phyloP scores from a whole-genome alignment of 1,140 invertebrate genomes.

The Lineus longissimus region DNA sequence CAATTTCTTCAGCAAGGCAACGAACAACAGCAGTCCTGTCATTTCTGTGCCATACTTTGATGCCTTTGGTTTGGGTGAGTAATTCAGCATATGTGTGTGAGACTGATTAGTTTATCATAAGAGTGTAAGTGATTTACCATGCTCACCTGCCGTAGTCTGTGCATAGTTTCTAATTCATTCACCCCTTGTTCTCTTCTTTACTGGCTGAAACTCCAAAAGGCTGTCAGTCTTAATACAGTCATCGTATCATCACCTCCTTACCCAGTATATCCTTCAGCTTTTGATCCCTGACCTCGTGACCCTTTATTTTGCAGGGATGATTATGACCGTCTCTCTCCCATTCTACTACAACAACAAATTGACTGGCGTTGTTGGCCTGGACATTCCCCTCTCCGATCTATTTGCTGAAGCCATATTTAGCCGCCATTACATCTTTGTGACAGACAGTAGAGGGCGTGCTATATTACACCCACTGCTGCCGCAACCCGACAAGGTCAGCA shows the following conservation, averaged over 20 bases:
- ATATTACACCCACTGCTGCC: neutral
- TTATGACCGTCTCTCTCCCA: neutral
- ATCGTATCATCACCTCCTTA: too few species aligned
- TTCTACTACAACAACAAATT: neutral
- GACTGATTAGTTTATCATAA: too few species aligned
- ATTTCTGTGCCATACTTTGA: neutral
- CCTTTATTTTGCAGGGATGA: neutral
- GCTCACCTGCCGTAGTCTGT: too few species aligned
- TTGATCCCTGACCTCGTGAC: too few species aligned
- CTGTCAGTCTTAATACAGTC: too few species aligned
- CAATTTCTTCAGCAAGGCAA: slow-evolving; percentile 1
- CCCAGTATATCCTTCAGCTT: too few species aligned
- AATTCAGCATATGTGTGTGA: too few species aligned
- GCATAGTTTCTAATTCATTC: too few species aligned
- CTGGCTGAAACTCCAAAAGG: too few species aligned
- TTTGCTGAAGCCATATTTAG: neutral
- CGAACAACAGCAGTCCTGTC: neutral
- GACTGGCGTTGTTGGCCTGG: neutral
- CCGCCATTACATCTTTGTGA: neutral
- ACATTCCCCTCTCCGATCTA: neutral
- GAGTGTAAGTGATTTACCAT: too few species aligned
- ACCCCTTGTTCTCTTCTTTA: too few species aligned
- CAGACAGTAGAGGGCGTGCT: neutral
- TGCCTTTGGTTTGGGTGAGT: neutral
- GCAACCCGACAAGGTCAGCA: neutral